These are phyloP conservation scores for Eonycteris spelaea DNA, from an alignment of 2,113 vertebrate species.

Conservation along the genomic window DNA sequence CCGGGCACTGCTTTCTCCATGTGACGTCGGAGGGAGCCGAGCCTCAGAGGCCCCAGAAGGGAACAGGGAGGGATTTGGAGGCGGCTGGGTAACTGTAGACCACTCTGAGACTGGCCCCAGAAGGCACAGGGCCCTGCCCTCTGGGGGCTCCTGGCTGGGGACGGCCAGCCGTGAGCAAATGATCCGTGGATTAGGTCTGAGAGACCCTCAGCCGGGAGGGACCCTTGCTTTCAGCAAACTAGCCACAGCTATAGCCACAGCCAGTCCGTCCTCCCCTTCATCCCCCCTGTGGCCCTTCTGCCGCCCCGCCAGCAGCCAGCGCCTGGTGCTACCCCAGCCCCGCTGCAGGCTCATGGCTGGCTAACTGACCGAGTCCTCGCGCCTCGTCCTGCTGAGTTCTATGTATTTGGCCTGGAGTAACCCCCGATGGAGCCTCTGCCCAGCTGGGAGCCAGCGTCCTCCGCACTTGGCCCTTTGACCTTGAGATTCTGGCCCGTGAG, in stretches of 20 bases:
- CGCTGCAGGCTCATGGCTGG: neutral
- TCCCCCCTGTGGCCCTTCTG: neutral
- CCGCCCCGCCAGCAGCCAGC: neutral
- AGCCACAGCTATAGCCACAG: neutral
- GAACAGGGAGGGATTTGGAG: conserved; percentile 34
- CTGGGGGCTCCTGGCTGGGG: neutral
- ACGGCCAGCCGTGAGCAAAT: fast-evolving
- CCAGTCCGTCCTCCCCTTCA: no score
- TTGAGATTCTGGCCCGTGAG: neutral
- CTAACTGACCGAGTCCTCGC: neutral
- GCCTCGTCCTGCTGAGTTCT: neutral
- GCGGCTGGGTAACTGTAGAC: neutral
- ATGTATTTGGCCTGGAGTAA: conserved; percentile 27
- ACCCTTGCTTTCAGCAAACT: no score
- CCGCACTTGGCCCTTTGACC: neutral
- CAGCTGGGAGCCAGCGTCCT: neutral
- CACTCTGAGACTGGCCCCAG: no score
- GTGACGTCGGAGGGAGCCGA: neutral
- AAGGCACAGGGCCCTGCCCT: fast-evolving
- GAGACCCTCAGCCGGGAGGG: fast-evolving
- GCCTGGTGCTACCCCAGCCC: neutral
- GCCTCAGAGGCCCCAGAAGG: neutral
- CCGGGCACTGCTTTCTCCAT: fast-evolving
- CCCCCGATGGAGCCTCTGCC: neutral
- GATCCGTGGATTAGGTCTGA: neutral